Evolutionary conservation across 1,140 invertebrate species (phyloP).

Genomic region (Planococcus citri): DNA sequence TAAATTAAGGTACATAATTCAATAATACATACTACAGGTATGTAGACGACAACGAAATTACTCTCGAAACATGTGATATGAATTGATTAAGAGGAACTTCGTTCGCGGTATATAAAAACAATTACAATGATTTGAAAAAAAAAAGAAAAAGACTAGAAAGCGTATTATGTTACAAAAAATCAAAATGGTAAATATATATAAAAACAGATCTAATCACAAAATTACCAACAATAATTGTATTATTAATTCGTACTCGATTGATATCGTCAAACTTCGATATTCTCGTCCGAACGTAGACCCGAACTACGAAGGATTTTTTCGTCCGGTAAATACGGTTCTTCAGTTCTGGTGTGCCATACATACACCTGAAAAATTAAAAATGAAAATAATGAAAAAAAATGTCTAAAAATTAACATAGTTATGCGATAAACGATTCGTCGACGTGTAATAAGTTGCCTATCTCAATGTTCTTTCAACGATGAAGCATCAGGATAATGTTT

Average conservation of each 20-base stretch:
- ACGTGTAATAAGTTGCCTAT: too few species aligned
- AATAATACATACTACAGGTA: too few species aligned
- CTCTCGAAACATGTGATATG: neutral
- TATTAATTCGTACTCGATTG: neutral
- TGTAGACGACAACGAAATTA: too few species aligned
- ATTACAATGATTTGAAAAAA: neutral
- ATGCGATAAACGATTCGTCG: neutral
- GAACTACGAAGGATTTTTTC: constrained; percentile 44
- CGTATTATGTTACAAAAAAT: neutral
- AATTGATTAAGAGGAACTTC: neutral
- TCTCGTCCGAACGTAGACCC: constrained; percentile 46
- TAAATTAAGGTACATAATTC: too few species aligned
- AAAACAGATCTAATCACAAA: constrained; percentile 8
- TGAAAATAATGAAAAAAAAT: neutral
- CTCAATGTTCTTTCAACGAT: too few species aligned
- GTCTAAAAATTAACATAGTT: constrained; percentile 21
- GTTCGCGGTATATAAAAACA: neutral
- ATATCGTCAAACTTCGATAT: constrained; percentile 61
- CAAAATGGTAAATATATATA: neutral
- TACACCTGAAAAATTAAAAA: constrained; percentile 43
- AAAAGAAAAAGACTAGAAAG: constrained; percentile 8
- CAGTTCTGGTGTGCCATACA: constrained; percentile 95
- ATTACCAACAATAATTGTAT: neutral
- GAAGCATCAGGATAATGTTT: too few species aligned
- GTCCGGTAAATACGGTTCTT: constrained; percentile 58